Conservation (phyloP, 2,113 vertebrate species). For the Dasyornis broadbenti region DNA sequence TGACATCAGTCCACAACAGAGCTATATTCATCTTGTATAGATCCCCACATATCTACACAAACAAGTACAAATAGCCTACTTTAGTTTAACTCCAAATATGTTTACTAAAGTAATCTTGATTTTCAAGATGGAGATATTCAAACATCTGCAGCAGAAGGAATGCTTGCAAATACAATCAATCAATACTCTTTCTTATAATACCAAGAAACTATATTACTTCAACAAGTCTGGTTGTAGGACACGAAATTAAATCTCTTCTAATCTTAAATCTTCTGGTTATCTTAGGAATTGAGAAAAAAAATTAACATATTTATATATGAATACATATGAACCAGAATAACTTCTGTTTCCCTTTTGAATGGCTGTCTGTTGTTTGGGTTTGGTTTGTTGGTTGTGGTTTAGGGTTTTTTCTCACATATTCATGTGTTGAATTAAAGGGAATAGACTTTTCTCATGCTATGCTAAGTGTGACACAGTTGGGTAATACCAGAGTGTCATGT, state of each 20-base stretch:
- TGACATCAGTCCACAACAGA: neutral
- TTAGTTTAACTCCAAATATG: neutral
- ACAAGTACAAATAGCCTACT: neutral
- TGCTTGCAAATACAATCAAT: neutral
- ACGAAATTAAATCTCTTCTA: neutral
- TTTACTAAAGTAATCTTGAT: neutral
- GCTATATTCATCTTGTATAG: neutral
- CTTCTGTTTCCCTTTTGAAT: neutral
- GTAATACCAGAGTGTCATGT: neutral
- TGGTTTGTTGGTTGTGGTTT: neutral
- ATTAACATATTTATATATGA: neutral
- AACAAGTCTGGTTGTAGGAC: neutral
- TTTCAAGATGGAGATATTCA: neutral
- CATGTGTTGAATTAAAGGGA: neutral
- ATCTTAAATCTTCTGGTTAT: neutral
- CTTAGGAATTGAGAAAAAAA: neutral
- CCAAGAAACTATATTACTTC: neutral
- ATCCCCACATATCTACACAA: neutral
- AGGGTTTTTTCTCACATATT: neutral
- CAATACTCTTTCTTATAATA: neutral
- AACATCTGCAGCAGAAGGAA: neutral
- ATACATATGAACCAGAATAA: neutral
- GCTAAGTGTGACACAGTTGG: neutral
- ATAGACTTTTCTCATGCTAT: neutral
- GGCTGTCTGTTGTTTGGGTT: neutral